phyloP scores from a whole-genome alignment of 30 jellyfish, hydroid and myxozoan genomes.

The Pelagia noctiluca region DNA sequence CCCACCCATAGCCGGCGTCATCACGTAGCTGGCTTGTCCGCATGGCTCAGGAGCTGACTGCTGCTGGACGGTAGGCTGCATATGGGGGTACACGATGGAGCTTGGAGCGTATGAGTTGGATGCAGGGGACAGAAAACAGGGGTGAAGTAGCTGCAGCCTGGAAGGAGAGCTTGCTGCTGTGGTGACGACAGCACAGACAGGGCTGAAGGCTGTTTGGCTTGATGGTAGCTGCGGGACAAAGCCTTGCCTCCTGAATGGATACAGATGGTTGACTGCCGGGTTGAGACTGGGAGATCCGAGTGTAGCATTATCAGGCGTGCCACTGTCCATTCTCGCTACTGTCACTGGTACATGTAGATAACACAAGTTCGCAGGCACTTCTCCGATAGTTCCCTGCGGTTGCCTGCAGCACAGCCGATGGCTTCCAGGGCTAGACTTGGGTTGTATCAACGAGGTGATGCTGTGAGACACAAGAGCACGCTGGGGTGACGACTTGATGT shows the following conservation, averaged over 20 bases:
- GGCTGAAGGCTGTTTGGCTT: constrained; percentile 86
- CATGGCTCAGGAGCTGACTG: constrained; percentile 45
- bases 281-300: constrained; percentile 47
- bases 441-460: constrained; percentile 65
- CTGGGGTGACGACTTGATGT: constrained; percentile 60
- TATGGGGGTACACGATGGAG: constrained; percentile 74
- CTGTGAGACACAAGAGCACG: constrained; percentile 71
- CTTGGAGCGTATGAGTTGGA: constrained; percentile 68
- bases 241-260: constrained; percentile 73
- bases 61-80: constrained; percentile 48
- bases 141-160: constrained; percentile 80
- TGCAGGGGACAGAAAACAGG: constrained; percentile 84
- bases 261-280: constrained; percentile 30
- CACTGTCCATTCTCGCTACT: constrained; percentile 69
- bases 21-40: constrained; percentile 54
- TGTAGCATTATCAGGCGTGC: constrained; percentile 43
- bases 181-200: constrained; percentile 84
- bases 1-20: constrained; percentile 68
- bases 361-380: constrained; percentile 56
- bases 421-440: constrained; percentile 58
- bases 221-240: constrained; percentile 66
- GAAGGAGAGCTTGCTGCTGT: constrained; percentile 75
- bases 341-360: constrained; percentile 77
- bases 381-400: constrained; percentile 69
- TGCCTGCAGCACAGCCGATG: constrained; percentile 75